Base-by-base conservation (phyloP, 2,888 invertebrate species). In the Callimorpha dominula region DNA sequence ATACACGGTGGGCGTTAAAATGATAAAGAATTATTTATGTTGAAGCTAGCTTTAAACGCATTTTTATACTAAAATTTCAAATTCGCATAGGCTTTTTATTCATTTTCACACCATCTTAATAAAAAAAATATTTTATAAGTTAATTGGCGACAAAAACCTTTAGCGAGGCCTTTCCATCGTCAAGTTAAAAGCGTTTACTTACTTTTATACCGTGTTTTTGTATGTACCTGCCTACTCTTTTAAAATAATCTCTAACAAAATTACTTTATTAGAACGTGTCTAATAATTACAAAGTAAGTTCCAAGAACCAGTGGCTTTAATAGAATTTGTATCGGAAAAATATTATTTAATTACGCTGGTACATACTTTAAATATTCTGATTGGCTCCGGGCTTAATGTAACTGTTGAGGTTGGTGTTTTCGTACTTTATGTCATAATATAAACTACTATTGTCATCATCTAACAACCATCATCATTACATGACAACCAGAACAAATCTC, bases 101-200 rank as follows among this genome's bases (percentile, higher is more conserved):
- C 40, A 31, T 62, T 63, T 69, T 63, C 17, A n/a, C 40, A n/a
- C 50, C 50, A 62, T 31, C 60, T 60, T n/a, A 66, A 71, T 65
- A 65, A 78, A 76, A 60, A n/a, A 31, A 63, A 75, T 68, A 76
- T 73, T 70, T 75, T 68, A 75, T 63, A 80, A 81, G 71, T 76
- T 83, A 80, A 82, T 83, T 82, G 78, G 68, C 70, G 68, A 72
- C 73, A 77, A 63, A 81, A 80, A 77, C 80, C 72, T 80, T 79
- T 74, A 75, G 72, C 50, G 69, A 77, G 52, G 75, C 65, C 54
- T 64, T 74, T 75, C 60, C 31, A 65, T 57, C 73, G 70, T 73
- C 77, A 72, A 76, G 31, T 77, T 81, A 62, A 74, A 72, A 70
- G 69, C 46, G 50, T 73, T 78, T 75, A 75, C 71, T 40, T 68